Evolutionary conservation across 2,888 invertebrate genomes (phyloP).

Genomic region (Chrysolina haemoptera): DNA sequence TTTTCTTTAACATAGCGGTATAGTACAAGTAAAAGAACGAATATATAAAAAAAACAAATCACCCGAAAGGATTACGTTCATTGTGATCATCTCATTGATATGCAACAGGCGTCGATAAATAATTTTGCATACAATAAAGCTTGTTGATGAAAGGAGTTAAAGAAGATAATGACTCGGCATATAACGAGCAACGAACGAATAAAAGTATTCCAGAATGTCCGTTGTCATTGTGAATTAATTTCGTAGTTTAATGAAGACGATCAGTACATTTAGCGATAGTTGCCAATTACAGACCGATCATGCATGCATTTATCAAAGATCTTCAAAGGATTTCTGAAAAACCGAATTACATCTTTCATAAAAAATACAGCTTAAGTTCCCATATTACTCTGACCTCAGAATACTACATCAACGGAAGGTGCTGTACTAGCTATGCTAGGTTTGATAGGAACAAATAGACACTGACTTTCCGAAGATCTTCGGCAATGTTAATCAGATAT

Average conservation of each 20-base stretch:
- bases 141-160: conserved; percentile 13
- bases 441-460: too few relatives aligned
- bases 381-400: too few relatives aligned
- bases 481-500: too few relatives aligned
- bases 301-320: too few relatives aligned
- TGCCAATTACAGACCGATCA: too few relatives aligned
- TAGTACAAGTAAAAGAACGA: background rate
- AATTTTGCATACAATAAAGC: conserved; percentile 20
- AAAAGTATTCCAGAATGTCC: conserved; percentile 6
- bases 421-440: too few relatives aligned
- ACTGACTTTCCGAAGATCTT: too few relatives aligned
- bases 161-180: conserved; percentile 16
- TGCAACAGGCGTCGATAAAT: conserved; percentile 8
- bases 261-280: background rate
- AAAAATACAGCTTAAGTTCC: too few relatives aligned
- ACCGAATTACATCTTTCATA: too few relatives aligned
- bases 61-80: background rate
- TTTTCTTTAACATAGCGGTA: background rate
- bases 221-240: conserved; percentile 13
- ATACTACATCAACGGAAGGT: too few relatives aligned
- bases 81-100: conserved; percentile 9
- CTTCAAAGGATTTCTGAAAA: too few relatives aligned
- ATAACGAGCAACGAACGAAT: background rate
- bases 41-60: background rate
- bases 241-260: background rate